Conservation (phyloP, 2,113 vertebrate species). For the Scalopus aquaticus region DNA sequence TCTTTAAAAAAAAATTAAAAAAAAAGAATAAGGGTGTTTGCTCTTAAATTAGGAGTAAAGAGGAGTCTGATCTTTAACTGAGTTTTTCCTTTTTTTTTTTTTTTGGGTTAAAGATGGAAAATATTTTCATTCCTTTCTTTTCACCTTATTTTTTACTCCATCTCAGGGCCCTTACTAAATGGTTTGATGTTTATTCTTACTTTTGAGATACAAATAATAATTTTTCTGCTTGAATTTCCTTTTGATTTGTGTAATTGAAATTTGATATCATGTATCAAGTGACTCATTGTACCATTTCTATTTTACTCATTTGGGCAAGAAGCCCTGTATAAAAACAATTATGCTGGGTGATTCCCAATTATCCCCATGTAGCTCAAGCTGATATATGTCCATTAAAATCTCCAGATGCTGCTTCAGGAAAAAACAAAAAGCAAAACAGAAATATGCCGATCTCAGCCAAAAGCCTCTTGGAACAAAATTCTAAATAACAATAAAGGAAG, state of each 20-base stretch:
- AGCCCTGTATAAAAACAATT: constrained; percentile 49
- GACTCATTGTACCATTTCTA: constrained; percentile 43
- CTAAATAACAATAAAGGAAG: not conserved
- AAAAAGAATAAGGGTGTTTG: no score
- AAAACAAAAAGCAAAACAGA: constrained; percentile 38
- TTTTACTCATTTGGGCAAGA: constrained; percentile 38
- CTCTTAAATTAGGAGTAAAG: not conserved
- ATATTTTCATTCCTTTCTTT: not conserved
- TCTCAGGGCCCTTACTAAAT: not conserved
- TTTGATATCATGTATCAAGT: constrained; percentile 46
- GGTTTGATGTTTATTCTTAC: not conserved
- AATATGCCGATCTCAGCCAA: constrained; percentile 1
- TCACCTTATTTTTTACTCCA: not conserved
- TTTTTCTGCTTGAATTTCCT: constrained; percentile 49
- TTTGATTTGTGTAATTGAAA: constrained; percentile 46
- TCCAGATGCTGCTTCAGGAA: constrained; percentile 53
- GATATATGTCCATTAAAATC: constrained; percentile 31
- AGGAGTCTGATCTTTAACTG: not conserved
- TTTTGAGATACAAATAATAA: constrained; percentile 17
- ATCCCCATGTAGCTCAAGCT: not conserved
- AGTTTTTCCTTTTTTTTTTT: not conserved
- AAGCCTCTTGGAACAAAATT: constrained; percentile 14
- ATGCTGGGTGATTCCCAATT: constrained; percentile 52
- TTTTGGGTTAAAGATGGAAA: not conserved
- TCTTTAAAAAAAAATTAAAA: no score